phyloP scores from a whole-genome alignment of 2,797 vertebrate genomes.

The Malurus leucopterus region DNA sequence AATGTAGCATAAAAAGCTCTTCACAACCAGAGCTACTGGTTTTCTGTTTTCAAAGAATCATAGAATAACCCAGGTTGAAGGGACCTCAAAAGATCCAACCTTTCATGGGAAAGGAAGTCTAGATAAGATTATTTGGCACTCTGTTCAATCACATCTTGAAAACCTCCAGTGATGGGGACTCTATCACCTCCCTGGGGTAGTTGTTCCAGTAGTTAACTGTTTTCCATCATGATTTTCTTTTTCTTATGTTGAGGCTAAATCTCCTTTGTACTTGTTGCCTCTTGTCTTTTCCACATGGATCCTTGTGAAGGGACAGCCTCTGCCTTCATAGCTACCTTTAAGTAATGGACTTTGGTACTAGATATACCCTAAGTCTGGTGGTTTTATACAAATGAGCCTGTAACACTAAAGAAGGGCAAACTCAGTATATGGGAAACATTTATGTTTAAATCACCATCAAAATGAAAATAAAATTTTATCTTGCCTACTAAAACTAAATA shows the following conservation, averaged over 20 bases:
- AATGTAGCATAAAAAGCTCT: neutral
- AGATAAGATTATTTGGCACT: neutral
- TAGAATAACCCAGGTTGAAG: neutral
- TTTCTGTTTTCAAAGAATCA: neutral
- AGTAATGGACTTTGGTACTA: neutral
- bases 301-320: neutral
- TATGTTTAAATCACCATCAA: neutral
- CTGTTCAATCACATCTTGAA: neutral
- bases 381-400: neutral
- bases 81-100: rapidly evolving
- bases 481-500: neutral
- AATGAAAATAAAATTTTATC: neutral
- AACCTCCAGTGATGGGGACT: neutral
- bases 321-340: neutral
- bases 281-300: neutral
- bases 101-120: neutral
- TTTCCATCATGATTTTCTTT: neutral
- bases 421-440: neutral
- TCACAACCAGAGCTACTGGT: neutral
- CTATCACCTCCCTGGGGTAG: neutral
- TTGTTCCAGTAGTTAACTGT: neutral
- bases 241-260: neutral
- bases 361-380: neutral
- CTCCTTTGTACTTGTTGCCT: neutral
- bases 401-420: neutral